A percentile compares a stretch with the other conserved stretches of the same genome.
These are phyloP conservation scores for Strigops habroptila DNA, from an alignment of 2,113 vertebrate genomes.

Conservation along the genomic window DNA sequence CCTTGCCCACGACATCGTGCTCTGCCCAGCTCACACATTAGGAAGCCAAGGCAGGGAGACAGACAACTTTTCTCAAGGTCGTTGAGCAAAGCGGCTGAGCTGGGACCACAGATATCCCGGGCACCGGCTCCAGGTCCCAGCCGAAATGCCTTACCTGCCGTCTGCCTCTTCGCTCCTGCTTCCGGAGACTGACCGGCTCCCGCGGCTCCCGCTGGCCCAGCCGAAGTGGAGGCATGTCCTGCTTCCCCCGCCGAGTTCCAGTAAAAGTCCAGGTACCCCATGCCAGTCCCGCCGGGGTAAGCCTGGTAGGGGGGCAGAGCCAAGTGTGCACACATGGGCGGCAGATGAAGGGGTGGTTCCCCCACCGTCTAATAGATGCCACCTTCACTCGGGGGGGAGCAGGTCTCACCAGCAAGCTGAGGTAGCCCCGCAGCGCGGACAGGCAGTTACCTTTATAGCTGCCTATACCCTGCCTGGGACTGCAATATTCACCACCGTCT, in stretches of 20 bases:
- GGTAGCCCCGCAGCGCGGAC: not conserved
- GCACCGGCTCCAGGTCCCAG: not conserved
- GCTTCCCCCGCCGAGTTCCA: not conserved
- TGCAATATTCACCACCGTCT: not conserved
- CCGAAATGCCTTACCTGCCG: not conserved
- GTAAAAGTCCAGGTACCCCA: slow-evolving; percentile 1
- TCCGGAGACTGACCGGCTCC: not conserved
- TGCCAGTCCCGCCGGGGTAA: not conserved
- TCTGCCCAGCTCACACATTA: not conserved
- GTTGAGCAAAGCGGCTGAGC: not conserved
- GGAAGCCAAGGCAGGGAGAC: not conserved
- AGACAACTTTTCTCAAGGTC: not conserved
- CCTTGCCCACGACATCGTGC: not conserved
- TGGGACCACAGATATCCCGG: not conserved
- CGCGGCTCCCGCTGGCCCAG: not conserved
- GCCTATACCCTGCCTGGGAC: not conserved
- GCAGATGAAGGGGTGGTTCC: not conserved
- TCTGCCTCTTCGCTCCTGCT: not conserved
- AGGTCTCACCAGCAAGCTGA: not conserved
- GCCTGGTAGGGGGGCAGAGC: slow-evolving; percentile 13
- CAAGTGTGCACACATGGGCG: slow-evolving; percentile 27
- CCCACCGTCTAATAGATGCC: not conserved
- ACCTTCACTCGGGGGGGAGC: not conserved
- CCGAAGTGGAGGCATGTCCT: not conserved
- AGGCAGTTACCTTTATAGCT: slow-evolving; percentile 35